Evolutionary conservation across 2,888 invertebrate species (phyloP).

Genomic region (Strigamia transsilvanica): DNA sequence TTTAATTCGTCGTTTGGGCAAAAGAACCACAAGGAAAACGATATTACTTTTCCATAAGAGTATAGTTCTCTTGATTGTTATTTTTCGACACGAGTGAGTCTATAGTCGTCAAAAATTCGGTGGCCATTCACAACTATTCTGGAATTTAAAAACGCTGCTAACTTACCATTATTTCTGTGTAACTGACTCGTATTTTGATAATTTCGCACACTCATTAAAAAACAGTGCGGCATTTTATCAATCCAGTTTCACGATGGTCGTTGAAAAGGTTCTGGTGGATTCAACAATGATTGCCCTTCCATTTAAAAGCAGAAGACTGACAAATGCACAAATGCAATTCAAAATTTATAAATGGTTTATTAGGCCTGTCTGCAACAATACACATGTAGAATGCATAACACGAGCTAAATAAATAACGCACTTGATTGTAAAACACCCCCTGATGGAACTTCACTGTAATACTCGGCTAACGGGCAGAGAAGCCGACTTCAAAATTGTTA

Average conservation of each 20-base stretch:
- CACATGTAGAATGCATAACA: conserved; percentile 23
- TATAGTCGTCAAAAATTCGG: not conserved
- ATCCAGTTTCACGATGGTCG: conserved; percentile 23
- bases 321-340: conserved; percentile 43
- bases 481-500: not conserved
- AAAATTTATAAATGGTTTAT: conserved; percentile 17
- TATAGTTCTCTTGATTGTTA: conserved; percentile 37
- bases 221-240: conserved; percentile 48
- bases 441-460: conserved; percentile 11
- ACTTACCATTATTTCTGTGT: conserved; percentile 33
- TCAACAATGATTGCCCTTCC: conserved; percentile 20
- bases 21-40: not conserved
- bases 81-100: conserved; percentile 5
- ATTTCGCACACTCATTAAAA: conserved; percentile 38
- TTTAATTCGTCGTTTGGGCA: not conserved
- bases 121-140: not conserved
- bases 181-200: conserved; percentile 19
- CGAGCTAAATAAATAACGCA: conserved; percentile 25
- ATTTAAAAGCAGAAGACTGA: conserved; percentile 28
- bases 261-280: conserved; percentile 48
- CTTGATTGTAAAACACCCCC: conserved; percentile 49
- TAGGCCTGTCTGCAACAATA: conserved; percentile 16
- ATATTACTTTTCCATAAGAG: not conserved
- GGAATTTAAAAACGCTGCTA: not conserved
- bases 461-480: not conserved